Percentiles rank a stretch among this genome's conserved stretches.
phyloP scores from a whole-genome alignment of 2,797 vertebrate genomes.

The Rhinella marina region DNA sequence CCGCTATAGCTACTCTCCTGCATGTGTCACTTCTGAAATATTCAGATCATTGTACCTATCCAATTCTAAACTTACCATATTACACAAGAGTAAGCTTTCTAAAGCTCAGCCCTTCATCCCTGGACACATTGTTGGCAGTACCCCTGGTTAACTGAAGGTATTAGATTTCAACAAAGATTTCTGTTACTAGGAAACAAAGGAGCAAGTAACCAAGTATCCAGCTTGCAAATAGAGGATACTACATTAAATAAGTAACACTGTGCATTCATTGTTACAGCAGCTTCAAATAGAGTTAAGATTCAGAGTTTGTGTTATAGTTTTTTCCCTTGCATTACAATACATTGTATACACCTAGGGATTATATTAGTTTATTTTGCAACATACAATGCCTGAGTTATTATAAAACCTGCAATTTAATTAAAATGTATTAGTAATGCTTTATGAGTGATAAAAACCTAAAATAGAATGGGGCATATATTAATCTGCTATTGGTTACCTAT shows the following conservation, averaged over 20 bases:
- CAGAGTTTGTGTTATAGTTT: not conserved
- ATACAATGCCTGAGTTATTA: not conserved
- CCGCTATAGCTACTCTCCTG: no score
- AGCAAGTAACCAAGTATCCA: conserved; percentile 27
- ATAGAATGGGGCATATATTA: not conserved
- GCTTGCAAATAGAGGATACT: conserved; percentile 11
- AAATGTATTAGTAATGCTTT: not conserved
- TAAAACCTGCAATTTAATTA: not conserved
- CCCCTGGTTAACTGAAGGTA: not conserved
- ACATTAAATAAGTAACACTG: conserved; percentile 27
- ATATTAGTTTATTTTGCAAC: not conserved
- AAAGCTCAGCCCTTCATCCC: not conserved
- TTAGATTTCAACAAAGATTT: conserved; percentile 47
- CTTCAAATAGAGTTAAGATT: not conserved
- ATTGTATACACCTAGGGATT: not conserved
- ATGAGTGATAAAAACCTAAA: not conserved
- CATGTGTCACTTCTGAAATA: not conserved
- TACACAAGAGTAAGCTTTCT: not conserved
- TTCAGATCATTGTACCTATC: not conserved
- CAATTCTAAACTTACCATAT: not conserved
- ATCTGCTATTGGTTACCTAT: not conserved
- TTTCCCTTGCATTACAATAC: not conserved
- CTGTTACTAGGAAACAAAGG: conserved; percentile 50
- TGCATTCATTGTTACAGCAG: conserved; percentile 2
- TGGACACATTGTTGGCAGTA: not conserved